These are phyloP conservation scores for Theristicus caerulescens DNA, from an alignment of 2,113 vertebrate genomes.

Conservation along the genomic window DNA sequence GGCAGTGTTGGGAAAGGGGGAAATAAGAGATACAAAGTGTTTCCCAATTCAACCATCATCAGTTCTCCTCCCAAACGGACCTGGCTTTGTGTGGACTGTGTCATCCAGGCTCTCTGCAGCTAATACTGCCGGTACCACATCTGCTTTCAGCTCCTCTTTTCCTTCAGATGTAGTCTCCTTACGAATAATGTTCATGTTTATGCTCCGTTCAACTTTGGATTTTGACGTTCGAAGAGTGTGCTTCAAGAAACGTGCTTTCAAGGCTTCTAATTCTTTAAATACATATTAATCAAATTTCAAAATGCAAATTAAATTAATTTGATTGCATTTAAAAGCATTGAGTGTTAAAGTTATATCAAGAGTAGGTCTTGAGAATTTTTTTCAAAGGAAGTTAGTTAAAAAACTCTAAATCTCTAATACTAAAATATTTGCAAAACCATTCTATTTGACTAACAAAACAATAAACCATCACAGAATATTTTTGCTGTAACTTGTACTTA, in stretches of 20 bases:
- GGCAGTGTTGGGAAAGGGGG: not conserved
- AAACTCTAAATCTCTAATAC: not conserved
- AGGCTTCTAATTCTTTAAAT: conserved; percentile 85
- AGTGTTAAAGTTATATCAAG: not conserved
- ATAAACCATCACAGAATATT: not conserved
- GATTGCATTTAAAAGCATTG: not conserved
- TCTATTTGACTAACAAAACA: not conserved
- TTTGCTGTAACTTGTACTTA: not conserved
- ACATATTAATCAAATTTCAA: not conserved
- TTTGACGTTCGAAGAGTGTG: conserved; percentile 73
- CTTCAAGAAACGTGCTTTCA: conserved; percentile 91
- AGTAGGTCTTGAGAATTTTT: not conserved
- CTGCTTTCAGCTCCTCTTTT: conserved; percentile 82
- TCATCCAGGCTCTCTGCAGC: conserved; percentile 78
- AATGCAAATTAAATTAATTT: not conserved
- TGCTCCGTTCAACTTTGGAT: conserved; percentile 66
- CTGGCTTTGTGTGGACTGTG: conserved; percentile 79
- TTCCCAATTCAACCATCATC: not conserved
- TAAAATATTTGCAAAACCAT: not conserved
- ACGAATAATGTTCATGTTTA: conserved; percentile 84
- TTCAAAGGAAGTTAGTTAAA: not conserved
- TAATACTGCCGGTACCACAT: conserved; percentile 81
- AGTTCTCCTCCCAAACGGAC: conserved; percentile 52
- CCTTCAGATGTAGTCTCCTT: conserved; percentile 84
- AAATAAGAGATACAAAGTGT: not conserved